Base-by-base conservation (phyloP, 1,140 invertebrate species). In the Trichoplusia ni region DNA sequence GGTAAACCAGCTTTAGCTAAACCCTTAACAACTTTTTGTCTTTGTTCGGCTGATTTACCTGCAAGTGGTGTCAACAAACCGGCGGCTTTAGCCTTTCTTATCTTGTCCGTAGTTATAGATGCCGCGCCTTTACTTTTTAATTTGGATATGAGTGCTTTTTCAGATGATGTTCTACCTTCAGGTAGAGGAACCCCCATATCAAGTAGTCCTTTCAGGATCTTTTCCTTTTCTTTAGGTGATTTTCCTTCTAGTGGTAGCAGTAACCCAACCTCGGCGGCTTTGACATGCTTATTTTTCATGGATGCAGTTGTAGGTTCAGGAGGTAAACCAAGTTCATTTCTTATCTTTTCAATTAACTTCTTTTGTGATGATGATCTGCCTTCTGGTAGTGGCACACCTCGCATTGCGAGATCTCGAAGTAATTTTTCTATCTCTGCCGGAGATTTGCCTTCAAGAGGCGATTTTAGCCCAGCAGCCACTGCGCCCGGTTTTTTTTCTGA, bases 341-440 rank as follows among this genome's bases (percentile, higher is more conserved):
- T 37, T 5, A 76, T 44, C 60, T 78, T 76, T 16, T 75, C 66
- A 8, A 76, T 63, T 9, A 77, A 4, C 47, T 73, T 73, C 25
- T 64, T 66, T 49, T 80, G 72, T 6, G 25, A 27, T 4, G 25
- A 3, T 4, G 25, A 4, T 7, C 7, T 27, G 3, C 25, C 37
- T 38, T 44, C 33, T 13, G 67, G 72, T 64, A 79, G 49, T 6
- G 75, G 77, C 11, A 72, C 35, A 9, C 77, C 77, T 14, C 64
- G 56, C 27, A 70, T 61, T 5, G 75, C 77, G 11, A 78, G 29
- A 0, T 64, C 69, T 66, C 51, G 71, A n/a, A 82, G 14, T 44
- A 72, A 74, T 44, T 70, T 74, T 64, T 79, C 69, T 56, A 71
- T 77, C 61, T 81, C 54, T 16, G 56, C 33, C 9, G 54, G 62